These are phyloP conservation scores for Crossaster papposus DNA, from an alignment of 53 echinoderm and acorn worm genomes.

Conservation along the genomic window DNA sequence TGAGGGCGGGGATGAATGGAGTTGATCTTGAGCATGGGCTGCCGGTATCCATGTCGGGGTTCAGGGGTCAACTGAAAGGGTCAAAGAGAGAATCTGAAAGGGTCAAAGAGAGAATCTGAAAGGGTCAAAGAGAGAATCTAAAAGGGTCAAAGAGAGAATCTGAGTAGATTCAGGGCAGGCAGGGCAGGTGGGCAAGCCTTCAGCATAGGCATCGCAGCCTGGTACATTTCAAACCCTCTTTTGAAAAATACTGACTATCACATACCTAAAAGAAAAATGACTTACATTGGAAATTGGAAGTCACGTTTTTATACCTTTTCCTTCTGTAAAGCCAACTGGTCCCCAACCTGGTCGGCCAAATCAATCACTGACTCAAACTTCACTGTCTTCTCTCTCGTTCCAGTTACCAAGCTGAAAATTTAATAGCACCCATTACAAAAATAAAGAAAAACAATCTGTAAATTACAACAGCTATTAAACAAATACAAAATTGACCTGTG, in stretches of 20 bases:
- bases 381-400: constrained; percentile 53
- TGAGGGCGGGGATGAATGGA: constrained; percentile 30
- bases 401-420: constrained; percentile 44
- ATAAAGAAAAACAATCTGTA: not conserved
- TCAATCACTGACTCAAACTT: constrained; percentile 80
- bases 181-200: too few relatives aligned
- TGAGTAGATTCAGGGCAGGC: too few relatives aligned
- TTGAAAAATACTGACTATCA: too few relatives aligned
- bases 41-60: constrained; percentile 64
- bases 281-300: too few relatives aligned
- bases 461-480: too few relatives aligned
- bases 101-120: not conserved
- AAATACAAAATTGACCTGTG: too few relatives aligned
- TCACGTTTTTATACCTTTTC: constrained; percentile 57
- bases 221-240: too few relatives aligned
- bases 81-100: not conserved
- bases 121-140: too few relatives aligned
- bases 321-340: constrained; percentile 76
- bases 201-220: too few relatives aligned
- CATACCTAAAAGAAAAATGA: not conserved
- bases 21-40: constrained; percentile 60
- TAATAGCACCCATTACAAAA: not conserved
- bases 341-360: constrained; percentile 85
- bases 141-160: not conserved
- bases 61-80: constrained; percentile 65